Evolutionary conservation across 2,113 vertebrate genomes (phyloP).

Genomic region (Aegypius monachus): DNA sequence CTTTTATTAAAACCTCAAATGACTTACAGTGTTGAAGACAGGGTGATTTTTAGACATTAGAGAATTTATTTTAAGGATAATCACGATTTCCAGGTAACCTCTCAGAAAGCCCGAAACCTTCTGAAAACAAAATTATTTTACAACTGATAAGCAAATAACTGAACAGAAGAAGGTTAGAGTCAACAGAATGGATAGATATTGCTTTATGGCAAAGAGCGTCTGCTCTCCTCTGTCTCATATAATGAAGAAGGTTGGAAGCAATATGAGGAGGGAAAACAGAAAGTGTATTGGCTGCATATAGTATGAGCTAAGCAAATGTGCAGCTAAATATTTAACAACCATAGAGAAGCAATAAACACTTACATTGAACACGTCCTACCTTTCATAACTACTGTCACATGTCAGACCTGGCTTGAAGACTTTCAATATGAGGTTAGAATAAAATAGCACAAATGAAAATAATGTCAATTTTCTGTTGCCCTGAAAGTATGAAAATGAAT

Average conservation of each 20-base stretch:
- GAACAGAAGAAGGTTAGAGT: neutral
- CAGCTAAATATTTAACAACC: neutral
- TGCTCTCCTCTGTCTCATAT: neutral
- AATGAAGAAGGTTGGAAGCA: neutral
- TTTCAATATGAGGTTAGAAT: conserved; percentile 4
- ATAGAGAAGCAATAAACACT: neutral
- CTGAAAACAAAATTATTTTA: conserved; percentile 2
- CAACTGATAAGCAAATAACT: conserved; percentile 11
- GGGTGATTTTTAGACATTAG: neutral
- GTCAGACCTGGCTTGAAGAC: neutral
- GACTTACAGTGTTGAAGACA: neutral
- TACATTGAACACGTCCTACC: neutral
- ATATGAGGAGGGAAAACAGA: conserved; percentile 21
- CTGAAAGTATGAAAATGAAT: neutral
- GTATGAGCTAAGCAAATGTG: conserved; percentile 5
- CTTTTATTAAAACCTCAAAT: neutral
- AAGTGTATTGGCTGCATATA: neutral
- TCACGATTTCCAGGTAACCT: conserved; percentile 3
- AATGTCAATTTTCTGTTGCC: neutral
- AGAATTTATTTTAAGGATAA: neutral
- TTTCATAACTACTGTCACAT: neutral
- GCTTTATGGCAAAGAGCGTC: neutral
- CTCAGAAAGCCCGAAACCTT: conserved; percentile 30
- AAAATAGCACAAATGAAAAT: conserved; percentile 36
- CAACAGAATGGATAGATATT: neutral